phyloP scores from a whole-genome alignment of 1,140 invertebrate genomes.

The Neodiprion fabricii region DNA sequence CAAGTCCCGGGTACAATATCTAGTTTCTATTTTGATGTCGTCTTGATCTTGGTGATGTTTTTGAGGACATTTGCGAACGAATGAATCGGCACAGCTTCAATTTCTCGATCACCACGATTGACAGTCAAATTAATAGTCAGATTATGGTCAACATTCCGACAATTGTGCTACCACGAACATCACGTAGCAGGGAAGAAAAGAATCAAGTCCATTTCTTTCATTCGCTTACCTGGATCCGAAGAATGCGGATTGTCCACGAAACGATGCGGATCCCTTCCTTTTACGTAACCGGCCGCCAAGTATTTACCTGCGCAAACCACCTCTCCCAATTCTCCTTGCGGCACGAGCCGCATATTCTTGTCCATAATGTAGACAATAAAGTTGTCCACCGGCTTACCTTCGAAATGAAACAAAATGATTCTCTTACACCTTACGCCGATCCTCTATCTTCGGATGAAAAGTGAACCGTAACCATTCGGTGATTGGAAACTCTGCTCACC shows the following conservation, averaged over 20 bases:
- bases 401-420: too few species aligned
- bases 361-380: slow-evolving; percentile 81
- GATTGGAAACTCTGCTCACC: slow-evolving; percentile 61
- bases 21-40: too few species aligned
- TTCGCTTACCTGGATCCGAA: slow-evolving; percentile 67
- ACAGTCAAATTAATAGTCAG: too few species aligned
- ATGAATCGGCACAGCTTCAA: too few species aligned
- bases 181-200: too few species aligned
- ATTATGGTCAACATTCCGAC: not conserved
- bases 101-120: too few species aligned
- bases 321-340: slow-evolving; percentile 77
- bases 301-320: slow-evolving; percentile 80
- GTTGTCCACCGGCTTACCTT: slow-evolving; percentile 77
- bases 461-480: too few species aligned
- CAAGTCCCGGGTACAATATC: too few species aligned
- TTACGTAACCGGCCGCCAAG: slow-evolving; percentile 80
- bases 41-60: too few species aligned
- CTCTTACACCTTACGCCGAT: too few species aligned
- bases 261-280: slow-evolving; percentile 72
- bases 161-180: not conserved
- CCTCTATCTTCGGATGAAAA: slow-evolving; percentile 10
- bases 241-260: slow-evolving; percentile 75
- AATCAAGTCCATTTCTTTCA: too few species aligned
- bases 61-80: too few species aligned
- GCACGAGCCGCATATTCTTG: slow-evolving; percentile 70